phyloP scores from a whole-genome alignment of 2,113 vertebrate genomes.

The Mormyrus lacerda region DNA sequence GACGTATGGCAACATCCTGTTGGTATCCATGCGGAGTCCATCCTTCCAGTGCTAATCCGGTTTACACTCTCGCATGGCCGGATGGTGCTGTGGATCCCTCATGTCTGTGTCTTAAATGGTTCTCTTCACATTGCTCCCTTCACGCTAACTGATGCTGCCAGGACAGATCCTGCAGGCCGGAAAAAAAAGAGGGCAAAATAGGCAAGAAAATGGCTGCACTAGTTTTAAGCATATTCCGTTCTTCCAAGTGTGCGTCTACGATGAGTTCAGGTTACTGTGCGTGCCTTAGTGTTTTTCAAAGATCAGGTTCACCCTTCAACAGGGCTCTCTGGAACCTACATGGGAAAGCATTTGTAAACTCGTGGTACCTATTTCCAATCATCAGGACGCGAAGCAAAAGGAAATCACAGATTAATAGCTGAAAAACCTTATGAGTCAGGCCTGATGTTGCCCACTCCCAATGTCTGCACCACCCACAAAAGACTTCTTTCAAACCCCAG shows the following conservation, averaged over 20 bases:
- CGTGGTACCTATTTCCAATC: neutral
- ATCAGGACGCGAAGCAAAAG: neutral
- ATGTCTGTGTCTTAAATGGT: conserved; percentile 39
- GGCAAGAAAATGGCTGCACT: neutral
- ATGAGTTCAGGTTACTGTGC: neutral
- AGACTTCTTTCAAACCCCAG: neutral
- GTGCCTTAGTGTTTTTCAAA: neutral
- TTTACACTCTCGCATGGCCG: conserved; percentile 50
- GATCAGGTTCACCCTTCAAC: neutral
- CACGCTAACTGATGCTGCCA: neutral
- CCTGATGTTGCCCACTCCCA: neutral
- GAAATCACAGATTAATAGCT: conserved; percentile 3
- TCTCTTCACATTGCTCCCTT: conserved; percentile 29
- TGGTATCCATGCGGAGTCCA: conserved; percentile 24
- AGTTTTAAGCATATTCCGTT: neutral
- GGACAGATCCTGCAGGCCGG: neutral
- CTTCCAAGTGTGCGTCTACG: neutral
- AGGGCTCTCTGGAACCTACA: neutral
- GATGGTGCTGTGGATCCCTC: conserved; percentile 37
- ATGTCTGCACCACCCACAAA: neutral
- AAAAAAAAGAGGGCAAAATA: neutral
- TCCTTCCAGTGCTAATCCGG: conserved; percentile 59
- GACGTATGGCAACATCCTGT: conserved; percentile 46
- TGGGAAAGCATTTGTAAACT: neutral
- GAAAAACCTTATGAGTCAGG: neutral